phyloP scores from a whole-genome alignment of 2,113 vertebrate genomes.

The Colius striatus region DNA sequence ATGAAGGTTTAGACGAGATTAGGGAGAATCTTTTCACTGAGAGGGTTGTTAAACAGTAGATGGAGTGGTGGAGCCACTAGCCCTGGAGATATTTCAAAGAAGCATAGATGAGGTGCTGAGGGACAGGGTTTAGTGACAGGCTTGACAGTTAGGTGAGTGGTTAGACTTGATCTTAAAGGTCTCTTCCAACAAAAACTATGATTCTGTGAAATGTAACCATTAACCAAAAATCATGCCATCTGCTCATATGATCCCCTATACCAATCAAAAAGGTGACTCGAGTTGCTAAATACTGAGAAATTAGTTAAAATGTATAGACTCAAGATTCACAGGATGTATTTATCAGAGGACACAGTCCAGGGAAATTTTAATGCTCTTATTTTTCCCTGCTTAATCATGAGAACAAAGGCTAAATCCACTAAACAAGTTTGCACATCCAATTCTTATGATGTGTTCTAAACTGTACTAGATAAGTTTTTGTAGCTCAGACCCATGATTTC shows the following conservation, averaged over 20 bases:
- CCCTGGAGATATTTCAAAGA: too few species aligned
- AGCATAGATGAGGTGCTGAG: too few species aligned
- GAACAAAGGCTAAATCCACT: not conserved
- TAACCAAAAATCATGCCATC: not conserved
- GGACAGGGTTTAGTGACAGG: too few species aligned
- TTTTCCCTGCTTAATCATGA: not conserved
- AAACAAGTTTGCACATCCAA: not conserved
- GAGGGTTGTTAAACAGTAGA: too few species aligned
- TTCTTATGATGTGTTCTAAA: not conserved
- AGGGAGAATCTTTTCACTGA: too few species aligned
- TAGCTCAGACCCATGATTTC: not conserved
- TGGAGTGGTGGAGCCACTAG: too few species aligned
- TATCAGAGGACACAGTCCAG: not conserved
- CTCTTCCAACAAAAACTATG: too few species aligned
- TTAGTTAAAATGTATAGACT: not conserved
- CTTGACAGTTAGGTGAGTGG: too few species aligned
- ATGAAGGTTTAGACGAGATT: too few species aligned
- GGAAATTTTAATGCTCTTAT: not conserved
- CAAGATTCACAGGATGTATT: not conserved
- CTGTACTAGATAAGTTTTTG: not conserved
- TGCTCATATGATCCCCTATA: not conserved
- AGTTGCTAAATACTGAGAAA: not conserved
- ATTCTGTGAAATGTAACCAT: not conserved
- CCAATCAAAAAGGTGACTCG: not conserved
- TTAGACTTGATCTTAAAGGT: too few species aligned